Base-by-base conservation (phyloP, 2,888 invertebrate genomes). In the Buathra laborator region DNA sequence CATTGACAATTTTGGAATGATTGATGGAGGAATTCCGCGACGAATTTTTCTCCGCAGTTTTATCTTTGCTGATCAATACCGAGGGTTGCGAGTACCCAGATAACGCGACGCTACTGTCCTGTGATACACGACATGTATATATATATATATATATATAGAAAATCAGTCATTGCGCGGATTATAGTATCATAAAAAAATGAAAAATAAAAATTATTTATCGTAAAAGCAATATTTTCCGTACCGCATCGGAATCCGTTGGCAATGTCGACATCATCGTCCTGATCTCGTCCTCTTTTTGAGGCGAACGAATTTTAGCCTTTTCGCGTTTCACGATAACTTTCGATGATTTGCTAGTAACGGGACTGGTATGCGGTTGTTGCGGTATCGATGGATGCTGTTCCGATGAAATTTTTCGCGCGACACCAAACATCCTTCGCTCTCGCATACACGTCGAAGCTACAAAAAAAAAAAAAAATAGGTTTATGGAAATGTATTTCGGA, bases 231-330 rank as follows among this genome's bases (percentile, higher is more conserved):
- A 29, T 59, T n/a, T 29, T 32, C 59, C 87, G 86, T 87, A 91
- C 93, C 82, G 89, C 86, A 78, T 92, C 92, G 6, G 91, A 90
- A 83, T 93, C 90, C 44, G 90, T 87, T 64, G 90, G 88, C 46
- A 93, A 81, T 74, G 88, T 90, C 81, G 93, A 93, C 92, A 94
- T 93, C 87, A 93, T 90, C 10, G 94, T 94, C 81, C 89, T 90
- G 70, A 94, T 92, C 76, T 94, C 92, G 82, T 93, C 94, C 43
- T 93, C 93, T 83, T 90, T 93, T 2, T 87, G 86, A 3, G 89
- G 90, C 19, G 88, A 76, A 43, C 83, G 84, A 68, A 90, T 90
- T 86, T 87, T 91, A 0, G 77, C 72, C 29, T 46, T 79, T 62
- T 83, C 72, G 14, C 80, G 83, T 59, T 84, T 85, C 43, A 67